These are phyloP conservation scores for Folsomia candida DNA, from an alignment of 2,888 invertebrate species.

Conservation along the genomic window DNA sequence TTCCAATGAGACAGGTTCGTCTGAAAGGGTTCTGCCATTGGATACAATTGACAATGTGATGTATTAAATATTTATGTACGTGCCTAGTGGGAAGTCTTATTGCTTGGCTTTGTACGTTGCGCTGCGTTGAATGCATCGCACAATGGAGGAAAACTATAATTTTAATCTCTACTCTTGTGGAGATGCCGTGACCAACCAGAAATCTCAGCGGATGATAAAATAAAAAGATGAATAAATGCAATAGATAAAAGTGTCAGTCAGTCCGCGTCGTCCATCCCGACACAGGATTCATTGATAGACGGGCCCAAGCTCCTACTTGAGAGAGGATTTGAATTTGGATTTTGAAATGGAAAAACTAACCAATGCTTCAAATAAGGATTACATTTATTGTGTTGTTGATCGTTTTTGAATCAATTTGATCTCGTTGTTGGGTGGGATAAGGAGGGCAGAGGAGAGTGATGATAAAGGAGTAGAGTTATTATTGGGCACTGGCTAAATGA, in stretches of 20 bases:
- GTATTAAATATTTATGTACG: neutral
- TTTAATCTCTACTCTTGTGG: neutral
- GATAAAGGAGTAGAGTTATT: no score
- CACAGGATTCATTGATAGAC: neutral
- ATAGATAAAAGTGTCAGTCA: neutral
- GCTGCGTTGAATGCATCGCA: neutral
- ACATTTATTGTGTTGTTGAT: neutral
- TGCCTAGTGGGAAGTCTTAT: neutral
- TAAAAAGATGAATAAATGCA: neutral
- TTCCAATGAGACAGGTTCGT: neutral
- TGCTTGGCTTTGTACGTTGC: neutral
- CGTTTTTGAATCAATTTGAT: conserved; percentile 1
- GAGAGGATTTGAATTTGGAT: neutral
- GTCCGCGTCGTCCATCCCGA: neutral
- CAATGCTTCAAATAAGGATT: neutral
- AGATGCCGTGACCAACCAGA: neutral
- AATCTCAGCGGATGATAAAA: neutral
- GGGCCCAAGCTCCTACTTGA: no score
- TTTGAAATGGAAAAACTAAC: neutral
- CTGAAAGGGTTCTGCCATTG: neutral
- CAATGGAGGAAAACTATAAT: neutral
- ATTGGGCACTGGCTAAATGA: no score
- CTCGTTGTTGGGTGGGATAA: no score
- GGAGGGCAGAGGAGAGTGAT: no score
- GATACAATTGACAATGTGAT: neutral